These are phyloP conservation scores for Hiodon tergisus DNA, from an alignment of 2,113 vertebrate species.

Conservation along the genomic window DNA sequence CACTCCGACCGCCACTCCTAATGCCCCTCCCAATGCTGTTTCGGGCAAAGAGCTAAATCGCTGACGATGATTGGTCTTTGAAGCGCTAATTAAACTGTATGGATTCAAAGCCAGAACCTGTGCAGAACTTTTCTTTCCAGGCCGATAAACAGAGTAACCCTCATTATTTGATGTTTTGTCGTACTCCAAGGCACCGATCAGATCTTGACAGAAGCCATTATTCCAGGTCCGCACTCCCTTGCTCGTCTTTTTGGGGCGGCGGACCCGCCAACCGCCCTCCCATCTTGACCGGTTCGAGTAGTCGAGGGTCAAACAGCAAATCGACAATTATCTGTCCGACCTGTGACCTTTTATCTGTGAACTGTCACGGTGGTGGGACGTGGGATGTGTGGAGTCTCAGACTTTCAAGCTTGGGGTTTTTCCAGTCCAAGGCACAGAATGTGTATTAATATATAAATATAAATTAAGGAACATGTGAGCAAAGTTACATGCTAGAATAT, in stretches of 20 bases:
- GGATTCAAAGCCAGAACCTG: neutral
- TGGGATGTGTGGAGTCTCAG: neutral
- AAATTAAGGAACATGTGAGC: too few relatives aligned
- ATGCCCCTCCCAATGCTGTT: too few relatives aligned
- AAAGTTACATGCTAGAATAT: too few relatives aligned
- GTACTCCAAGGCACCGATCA: constrained; percentile 24
- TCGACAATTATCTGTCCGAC: constrained; percentile 27
- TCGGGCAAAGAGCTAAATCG: neutral
- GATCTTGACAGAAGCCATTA: constrained; percentile 43
- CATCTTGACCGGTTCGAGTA: constrained; percentile 16
- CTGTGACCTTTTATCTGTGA: neutral
- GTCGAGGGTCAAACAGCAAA: constrained; percentile 31
- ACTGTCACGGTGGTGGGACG: neutral
- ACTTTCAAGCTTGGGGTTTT: neutral
- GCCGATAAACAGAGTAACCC: neutral
- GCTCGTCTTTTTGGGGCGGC: neutral
- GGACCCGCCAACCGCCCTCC: neutral
- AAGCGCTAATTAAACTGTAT: constrained; percentile 5
- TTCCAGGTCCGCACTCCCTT: constrained; percentile 37
- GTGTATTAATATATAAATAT: too few relatives aligned
- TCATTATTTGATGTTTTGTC: constrained; percentile 23
- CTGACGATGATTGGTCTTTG: neutral
- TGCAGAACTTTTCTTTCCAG: neutral
- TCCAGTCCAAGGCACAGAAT: neutral
- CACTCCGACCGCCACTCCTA: too few relatives aligned